Conservation (phyloP, 2,888 invertebrate species). For the Leptinotarsa rubiginosa region DNA sequence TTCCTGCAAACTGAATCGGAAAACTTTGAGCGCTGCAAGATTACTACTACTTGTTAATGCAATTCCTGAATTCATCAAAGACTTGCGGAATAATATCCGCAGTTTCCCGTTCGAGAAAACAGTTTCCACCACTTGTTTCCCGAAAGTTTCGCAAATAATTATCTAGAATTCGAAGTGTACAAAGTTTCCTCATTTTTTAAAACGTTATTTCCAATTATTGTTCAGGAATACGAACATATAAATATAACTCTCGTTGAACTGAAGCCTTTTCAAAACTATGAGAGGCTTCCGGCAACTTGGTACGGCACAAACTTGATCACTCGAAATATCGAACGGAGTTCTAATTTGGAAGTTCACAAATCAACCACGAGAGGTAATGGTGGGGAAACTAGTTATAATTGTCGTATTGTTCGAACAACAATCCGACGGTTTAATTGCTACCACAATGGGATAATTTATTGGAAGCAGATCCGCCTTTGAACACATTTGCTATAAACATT, state of each 20-base stretch:
- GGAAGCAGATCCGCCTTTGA: conserved; percentile 26
- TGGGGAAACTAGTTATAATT: conserved; percentile 37
- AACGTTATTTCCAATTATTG: not conserved
- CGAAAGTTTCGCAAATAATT: not conserved
- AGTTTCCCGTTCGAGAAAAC: not conserved
- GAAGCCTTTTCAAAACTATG: not conserved
- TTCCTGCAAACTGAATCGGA: too few relatives aligned
- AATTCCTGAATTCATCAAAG: not conserved
- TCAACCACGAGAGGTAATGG: conserved; percentile 27
- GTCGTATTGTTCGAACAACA: conserved; percentile 38
- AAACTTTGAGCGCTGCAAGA: not conserved
- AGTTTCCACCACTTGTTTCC: conserved; percentile 2
- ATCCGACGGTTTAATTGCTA: conserved; percentile 31
- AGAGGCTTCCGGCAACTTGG: not conserved
- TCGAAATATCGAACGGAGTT: conserved; percentile 28
- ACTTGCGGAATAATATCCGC: not conserved
- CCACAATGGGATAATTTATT: conserved; percentile 32
- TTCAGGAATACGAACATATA: not conserved
- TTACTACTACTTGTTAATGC: not conserved
- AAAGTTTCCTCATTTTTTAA: not conserved
- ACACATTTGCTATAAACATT: conserved; percentile 30
- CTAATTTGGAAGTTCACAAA: conserved; percentile 33
- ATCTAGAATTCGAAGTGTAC: conserved; percentile 1
- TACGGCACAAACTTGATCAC: not conserved
- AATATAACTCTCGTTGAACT: not conserved